Evolutionary conservation across 1,140 invertebrate genomes (phyloP).

Genomic region (Tetragnatha versicolor): DNA sequence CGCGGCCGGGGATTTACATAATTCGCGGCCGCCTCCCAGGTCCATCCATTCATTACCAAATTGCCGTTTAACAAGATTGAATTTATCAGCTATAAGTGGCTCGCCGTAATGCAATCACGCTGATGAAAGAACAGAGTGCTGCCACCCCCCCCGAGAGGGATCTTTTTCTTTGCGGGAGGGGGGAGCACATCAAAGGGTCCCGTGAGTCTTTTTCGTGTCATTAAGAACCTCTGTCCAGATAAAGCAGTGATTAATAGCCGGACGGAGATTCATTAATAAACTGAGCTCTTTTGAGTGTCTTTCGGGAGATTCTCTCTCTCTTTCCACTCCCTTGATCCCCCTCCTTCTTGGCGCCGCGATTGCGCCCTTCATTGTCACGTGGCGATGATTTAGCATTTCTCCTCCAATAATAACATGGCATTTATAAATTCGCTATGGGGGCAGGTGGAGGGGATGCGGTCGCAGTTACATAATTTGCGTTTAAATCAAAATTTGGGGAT

Average conservation of each 20-base stretch:
- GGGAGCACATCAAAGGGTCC: slow-evolving; percentile 50
- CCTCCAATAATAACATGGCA: slow-evolving; percentile 53
- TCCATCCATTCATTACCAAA: slow-evolving; percentile 56
- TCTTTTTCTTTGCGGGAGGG: slow-evolving; percentile 2
- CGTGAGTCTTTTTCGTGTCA: slow-evolving; percentile 53
- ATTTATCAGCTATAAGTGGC: slow-evolving; percentile 57
- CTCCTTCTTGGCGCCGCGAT: slow-evolving; percentile 31
- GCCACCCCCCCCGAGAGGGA: slow-evolving; percentile 5
- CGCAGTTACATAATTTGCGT: slow-evolving; percentile 41
- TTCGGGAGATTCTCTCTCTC: not conserved
- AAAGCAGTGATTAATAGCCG: slow-evolving; percentile 55
- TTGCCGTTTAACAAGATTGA: slow-evolving; percentile 57
- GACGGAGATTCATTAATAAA: slow-evolving; percentile 53
- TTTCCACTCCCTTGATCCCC: slow-evolving; percentile 1
- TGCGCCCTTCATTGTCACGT: slow-evolving; percentile 48
- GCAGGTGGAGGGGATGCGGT: slow-evolving; percentile 25
- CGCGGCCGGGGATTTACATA: slow-evolving; percentile 55
- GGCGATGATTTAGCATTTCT: slow-evolving; percentile 55
- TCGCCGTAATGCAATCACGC: slow-evolving; percentile 54
- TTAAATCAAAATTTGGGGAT: slow-evolving; percentile 50
- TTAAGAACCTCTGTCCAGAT: slow-evolving; percentile 53
- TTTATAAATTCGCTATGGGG: slow-evolving; percentile 46
- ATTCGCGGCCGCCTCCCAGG: slow-evolving; percentile 36
- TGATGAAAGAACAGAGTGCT: slow-evolving; percentile 53
- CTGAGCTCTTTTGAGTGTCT: slow-evolving; percentile 42